phyloP scores from a whole-genome alignment of 2,113 vertebrate species.

The Orcinus orca region DNA sequence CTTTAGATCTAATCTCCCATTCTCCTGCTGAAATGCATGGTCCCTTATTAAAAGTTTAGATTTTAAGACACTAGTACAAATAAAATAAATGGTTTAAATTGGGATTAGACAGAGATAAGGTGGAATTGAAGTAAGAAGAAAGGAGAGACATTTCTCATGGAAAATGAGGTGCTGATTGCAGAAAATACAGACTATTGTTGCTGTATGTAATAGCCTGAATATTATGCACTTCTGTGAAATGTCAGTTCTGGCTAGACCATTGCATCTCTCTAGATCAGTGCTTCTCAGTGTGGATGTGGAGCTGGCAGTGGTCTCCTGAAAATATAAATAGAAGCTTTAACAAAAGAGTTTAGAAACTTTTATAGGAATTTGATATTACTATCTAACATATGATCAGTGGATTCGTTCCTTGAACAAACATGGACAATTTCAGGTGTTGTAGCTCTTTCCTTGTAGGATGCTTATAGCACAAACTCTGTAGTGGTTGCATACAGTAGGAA shows the following conservation, averaged over 20 bases:
- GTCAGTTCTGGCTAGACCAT: neutral
- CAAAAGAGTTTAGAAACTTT: neutral
- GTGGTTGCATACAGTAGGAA: neutral
- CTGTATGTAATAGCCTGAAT: neutral
- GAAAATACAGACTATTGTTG: neutral
- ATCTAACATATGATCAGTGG: neutral
- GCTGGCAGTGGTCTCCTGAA: no score
- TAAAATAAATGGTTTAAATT: neutral
- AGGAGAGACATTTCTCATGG: neutral
- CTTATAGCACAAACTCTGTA: neutral
- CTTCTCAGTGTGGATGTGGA: neutral
- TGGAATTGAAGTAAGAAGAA: neutral
- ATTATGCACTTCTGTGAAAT: neutral
- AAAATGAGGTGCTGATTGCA: neutral
- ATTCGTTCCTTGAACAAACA: neutral
- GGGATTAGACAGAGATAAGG: neutral
- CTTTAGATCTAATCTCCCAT: neutral
- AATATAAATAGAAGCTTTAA: neutral
- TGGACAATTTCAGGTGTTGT: neutral
- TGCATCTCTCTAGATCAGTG: neutral
- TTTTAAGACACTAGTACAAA: neutral
- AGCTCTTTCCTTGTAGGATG: neutral
- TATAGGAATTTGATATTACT: neutral
- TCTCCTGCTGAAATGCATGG: neutral
- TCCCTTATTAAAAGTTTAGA: neutral